Percentiles rank a stretch among this genome's conserved stretches.
Conservation (phyloP, 2,797 vertebrate species). For the Acanthis flammea region DNA sequence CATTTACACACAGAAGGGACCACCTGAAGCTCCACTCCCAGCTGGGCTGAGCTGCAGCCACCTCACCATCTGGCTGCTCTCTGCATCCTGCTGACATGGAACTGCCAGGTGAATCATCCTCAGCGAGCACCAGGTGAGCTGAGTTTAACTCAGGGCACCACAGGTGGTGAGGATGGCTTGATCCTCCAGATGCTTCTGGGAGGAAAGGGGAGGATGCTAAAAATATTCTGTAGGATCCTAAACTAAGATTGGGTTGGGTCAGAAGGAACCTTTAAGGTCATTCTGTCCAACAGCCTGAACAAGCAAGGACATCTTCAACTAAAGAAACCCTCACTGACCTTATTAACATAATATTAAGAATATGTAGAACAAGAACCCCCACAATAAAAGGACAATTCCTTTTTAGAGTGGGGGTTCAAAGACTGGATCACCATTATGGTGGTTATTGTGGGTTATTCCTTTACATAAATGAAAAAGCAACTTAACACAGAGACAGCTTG, state of each 20-base stretch:
- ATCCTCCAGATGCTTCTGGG: background rate
- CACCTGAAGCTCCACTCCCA: background rate
- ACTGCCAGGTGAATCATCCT: background rate
- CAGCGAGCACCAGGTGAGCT: background rate
- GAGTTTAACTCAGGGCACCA: background rate
- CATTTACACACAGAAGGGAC: fast-evolving
- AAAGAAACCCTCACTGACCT: fast-evolving
- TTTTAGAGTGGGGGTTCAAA: background rate
- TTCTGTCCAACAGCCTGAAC: background rate
- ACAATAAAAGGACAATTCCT: too few species aligned
- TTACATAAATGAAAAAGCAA: background rate
- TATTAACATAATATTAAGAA: background rate
- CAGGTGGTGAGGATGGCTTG: background rate
- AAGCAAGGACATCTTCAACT: background rate
- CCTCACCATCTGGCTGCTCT: background rate
- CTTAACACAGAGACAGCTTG: background rate
- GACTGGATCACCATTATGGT: background rate
- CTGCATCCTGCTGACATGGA: background rate
- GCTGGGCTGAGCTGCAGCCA: background rate
- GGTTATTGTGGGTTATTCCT: background rate
- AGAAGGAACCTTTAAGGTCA: background rate
- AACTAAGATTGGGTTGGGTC: background rate
- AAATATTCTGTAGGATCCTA: background rate
- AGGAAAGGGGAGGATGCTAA: background rate
- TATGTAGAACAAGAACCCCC: background rate